Conservation (phyloP, 2,113 vertebrate species). For the Lasiurus borealis region DNA sequence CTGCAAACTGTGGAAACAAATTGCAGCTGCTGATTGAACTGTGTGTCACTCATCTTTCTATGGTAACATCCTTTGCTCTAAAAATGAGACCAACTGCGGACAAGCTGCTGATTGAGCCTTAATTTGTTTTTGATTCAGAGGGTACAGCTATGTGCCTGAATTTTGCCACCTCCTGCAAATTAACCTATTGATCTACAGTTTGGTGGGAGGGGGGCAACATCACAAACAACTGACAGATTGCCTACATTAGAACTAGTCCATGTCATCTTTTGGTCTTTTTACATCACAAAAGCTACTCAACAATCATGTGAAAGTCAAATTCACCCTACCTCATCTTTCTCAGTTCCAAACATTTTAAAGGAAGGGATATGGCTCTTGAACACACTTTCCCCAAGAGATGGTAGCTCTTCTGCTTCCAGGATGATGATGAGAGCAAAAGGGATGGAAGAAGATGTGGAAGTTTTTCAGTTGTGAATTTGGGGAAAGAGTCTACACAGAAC, state of each 20-base stretch:
- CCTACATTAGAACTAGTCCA: neutral
- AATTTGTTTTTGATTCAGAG: neutral
- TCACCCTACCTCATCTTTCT: neutral
- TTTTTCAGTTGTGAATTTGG: neutral
- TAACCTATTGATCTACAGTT: neutral
- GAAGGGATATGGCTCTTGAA: neutral
- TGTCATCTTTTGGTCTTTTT: neutral
- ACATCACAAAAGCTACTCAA: neutral
- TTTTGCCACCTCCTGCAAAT: neutral
- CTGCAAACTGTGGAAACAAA: neutral
- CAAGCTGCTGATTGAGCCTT: neutral
- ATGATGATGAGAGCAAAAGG: neutral
- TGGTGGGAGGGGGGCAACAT: neutral
- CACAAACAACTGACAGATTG: neutral
- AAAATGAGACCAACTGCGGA: neutral
- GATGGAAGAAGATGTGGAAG: neutral
- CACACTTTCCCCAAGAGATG: neutral
- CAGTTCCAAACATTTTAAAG: neutral
- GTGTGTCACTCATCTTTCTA: neutral
- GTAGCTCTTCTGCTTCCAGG: neutral
- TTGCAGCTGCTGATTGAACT: neutral
- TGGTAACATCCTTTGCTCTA: neutral
- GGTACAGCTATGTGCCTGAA: neutral
- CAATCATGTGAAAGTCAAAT: neutral
- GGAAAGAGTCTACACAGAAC: neutral